Base-by-base conservation (phyloP, 2,797 vertebrate genomes). In the Pseudotriccus pelzelni region DNA sequence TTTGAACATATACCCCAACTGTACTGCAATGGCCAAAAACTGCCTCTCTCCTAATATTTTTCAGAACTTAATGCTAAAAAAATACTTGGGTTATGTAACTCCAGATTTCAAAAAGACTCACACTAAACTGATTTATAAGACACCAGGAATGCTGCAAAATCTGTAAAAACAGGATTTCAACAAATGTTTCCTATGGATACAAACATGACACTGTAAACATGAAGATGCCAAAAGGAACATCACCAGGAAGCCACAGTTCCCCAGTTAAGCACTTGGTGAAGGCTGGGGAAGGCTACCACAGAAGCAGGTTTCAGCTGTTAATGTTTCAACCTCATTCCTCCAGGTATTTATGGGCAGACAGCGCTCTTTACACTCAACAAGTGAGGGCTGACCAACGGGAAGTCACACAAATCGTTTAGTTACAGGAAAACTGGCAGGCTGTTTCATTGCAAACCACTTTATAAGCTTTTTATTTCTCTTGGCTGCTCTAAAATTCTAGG, bases 151-250 rank as follows among this genome's bases (percentile, higher is more conserved):
- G 11, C 44, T n/a, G 34, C 58, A 86, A 24, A 12, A 60, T 36
- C 30, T 27, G 32, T 0, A 70, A n/a, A 75, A 92, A 77, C 0
- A 11, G 16, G 36, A 68, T 30, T 78, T 49, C 12, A 39, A 25
- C n/a, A 50, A 66, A 1, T 5, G n/a, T n/a, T 64, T 63, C 32
- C 32, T 59, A 37, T 1, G 11, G 39, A 60, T 32, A 27, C 15
- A 78, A 79, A 25, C 6, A 9, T 0, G 17, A 30, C 47, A 25
- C 5, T 2, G 2, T 22, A 70, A 58, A 88, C 0, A 0, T 3
- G n/a, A 72, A 59, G 44, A 0, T 70, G 53, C 34, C 37, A 68
- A 64, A 46, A 83, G 12, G 8, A 88, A 67, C 1, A 6, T 32
- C 56, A 55, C 44, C 60, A 47, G 52, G 41, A 90, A 84, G 37